Evolutionary conservation across 2,113 vertebrate genomes (phyloP), one percentile per base, ranked within the genome.

Genomic region (Trematocara marginatum): DNA sequence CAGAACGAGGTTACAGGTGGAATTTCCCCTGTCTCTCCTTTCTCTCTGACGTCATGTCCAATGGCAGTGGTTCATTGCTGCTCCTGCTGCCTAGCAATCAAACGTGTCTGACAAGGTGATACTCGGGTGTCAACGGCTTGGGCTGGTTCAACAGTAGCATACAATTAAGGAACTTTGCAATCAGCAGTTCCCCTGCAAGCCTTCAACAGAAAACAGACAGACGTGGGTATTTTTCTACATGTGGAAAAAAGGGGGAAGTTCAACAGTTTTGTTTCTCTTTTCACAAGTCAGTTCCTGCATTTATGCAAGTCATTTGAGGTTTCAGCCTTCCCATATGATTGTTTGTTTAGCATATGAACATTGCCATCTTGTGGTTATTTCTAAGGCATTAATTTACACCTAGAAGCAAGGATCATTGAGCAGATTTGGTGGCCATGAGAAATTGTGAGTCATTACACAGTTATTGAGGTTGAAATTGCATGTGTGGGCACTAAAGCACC

Each of bases 341-440:
- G 87, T 88, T 89, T 91, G 86, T 90, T 90, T 85, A 64, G 85
- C 81, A 95, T 84, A 94, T 92, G 84, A 94, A 96, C 94, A 95
- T 94, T 94, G 95, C 95, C 95, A 95, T 93, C 95, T 96, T 94
- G 95, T 96, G 96, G 95, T 93, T 93, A 90, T 84, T 79, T 81
- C 49, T 71, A 40, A 84, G 35, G 82, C 35, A 88, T 38, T 47
- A 47, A 92, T 86, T 88, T 52, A 86, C 61, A 90, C 86, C 71
- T 64, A 6, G 13, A 38, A 31, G 53, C 81, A 5, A 76, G 29
- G n/a, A 4, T 66, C 34, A 76, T 51, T 83, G 78, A 2, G 4
- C 59, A 29, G 71, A 80, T 26, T 59, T 26, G 7, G 71, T 76
- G 26, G 71, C 45, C 45, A 61, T 84, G 7, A 66, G 61, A 31